Percentiles rank a stretch among this genome's conserved stretches.
phyloP scores from a whole-genome alignment of 2,797 vertebrate genomes.

The Cephalopachus bancanus region DNA sequence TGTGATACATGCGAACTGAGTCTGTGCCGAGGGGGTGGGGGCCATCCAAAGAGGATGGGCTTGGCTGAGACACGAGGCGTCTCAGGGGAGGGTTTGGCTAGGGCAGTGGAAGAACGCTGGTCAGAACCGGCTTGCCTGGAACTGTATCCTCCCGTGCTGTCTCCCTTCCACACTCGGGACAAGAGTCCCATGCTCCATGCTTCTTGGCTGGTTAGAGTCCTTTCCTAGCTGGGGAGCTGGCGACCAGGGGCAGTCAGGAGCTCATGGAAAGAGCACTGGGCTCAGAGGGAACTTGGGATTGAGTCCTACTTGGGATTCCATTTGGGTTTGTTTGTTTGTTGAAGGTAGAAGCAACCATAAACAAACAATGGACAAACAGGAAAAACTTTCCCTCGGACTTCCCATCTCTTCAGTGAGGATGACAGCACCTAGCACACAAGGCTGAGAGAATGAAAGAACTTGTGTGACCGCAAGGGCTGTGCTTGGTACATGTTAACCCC shows the following conservation, averaged over 20 bases:
- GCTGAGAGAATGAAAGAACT: not conserved
- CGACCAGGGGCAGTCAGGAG: not conserved
- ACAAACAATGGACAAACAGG: not conserved
- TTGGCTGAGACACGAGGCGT: not conserved
- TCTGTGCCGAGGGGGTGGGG: not conserved
- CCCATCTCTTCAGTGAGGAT: not conserved
- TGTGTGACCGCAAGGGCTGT: too few species aligned
- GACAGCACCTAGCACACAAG: not conserved
- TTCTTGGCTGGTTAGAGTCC: not conserved
- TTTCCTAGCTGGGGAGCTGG: not conserved
- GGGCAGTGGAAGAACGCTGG: not conserved
- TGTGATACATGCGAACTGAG: not conserved
- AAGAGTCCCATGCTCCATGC: not conserved
- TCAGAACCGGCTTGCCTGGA: not conserved
- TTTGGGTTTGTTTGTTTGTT: not conserved
- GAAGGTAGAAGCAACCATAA: slow-evolving; percentile 39
- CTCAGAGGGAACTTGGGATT: not conserved
- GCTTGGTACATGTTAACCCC: not conserved
- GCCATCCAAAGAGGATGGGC: not conserved
- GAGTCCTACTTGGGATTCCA: not conserved
- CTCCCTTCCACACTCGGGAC: not conserved
- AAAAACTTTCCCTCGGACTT: not conserved
- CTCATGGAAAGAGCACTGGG: not conserved
- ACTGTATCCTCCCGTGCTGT: not conserved
- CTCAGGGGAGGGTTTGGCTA: not conserved